phyloP scores from a whole-genome alignment of 1,140 invertebrate genomes.

The Ooceraea biroi region DNA sequence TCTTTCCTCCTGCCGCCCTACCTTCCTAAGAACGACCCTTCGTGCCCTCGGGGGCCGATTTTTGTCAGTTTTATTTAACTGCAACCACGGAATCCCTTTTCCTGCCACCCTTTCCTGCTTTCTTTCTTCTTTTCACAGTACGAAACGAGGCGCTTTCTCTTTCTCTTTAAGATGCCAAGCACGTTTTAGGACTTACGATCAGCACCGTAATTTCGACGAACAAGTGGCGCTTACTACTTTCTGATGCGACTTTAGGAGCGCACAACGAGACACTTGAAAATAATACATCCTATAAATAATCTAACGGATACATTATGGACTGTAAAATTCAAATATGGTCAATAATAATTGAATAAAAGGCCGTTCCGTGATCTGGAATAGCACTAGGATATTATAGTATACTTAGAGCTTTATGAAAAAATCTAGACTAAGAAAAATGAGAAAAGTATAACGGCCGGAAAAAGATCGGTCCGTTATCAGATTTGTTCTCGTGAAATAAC shows the following conservation, averaged over 20 bases:
- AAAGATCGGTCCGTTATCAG: background rate
- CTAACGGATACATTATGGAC: constrained; percentile 7
- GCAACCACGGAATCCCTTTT: constrained; percentile 72
- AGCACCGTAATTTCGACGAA: constrained; percentile 69
- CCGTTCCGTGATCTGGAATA: background rate
- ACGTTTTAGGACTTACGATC: constrained; percentile 77
- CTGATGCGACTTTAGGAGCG: constrained; percentile 69
- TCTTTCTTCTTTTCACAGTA: constrained; percentile 26
- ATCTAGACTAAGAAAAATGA: background rate
- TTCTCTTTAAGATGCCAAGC: constrained; percentile 63
- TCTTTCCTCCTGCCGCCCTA: constrained; percentile 34
- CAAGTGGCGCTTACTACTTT: constrained; percentile 74
- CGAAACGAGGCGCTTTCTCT: constrained; percentile 52
- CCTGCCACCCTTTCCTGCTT: background rate
- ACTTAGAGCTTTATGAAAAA: background rate
- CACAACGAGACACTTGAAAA: constrained; percentile 52
- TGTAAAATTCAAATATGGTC: constrained; percentile 9
- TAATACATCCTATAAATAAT: constrained; percentile 59
- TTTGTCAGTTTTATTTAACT: constrained; percentile 77
- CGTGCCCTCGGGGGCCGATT: constrained; percentile 66
- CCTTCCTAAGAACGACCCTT: constrained; percentile 71
- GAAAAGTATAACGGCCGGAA: background rate
- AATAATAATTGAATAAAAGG: constrained; percentile 27
- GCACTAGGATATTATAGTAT: background rate
- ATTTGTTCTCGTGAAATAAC: constrained; percentile 25